Percentiles rank a stretch among this genome's conserved stretches.
Evolutionary conservation across 2,888 invertebrate genomes (phyloP).

Genomic region (Flexamia atlantica): DNA sequence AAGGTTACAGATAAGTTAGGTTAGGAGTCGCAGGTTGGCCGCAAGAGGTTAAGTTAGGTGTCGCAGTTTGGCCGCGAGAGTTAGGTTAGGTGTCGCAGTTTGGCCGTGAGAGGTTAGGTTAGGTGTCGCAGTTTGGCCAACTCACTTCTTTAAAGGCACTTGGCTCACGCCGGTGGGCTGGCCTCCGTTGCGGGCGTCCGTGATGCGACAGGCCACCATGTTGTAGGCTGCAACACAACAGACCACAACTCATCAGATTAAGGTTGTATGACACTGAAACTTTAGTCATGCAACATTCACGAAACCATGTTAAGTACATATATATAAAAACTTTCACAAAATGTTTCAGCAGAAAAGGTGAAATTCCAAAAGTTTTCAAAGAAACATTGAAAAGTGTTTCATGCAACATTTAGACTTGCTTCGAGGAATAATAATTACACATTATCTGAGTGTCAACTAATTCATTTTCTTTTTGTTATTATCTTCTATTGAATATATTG

Average conservation of each 20-base stretch:
- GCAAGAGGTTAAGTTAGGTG: not conserved
- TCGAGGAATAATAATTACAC: too few relatives aligned
- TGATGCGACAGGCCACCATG: conserved; percentile 98
- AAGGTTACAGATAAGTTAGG: not conserved
- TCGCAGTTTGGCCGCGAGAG: conserved; percentile 51
- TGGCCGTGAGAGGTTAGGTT: conserved; percentile 56
- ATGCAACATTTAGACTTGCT: too few relatives aligned
- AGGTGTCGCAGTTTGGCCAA: conserved; percentile 71
- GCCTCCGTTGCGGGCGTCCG: conserved; percentile 93
- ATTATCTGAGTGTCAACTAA: too few relatives aligned
- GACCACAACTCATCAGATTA: not conserved
- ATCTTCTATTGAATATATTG: too few relatives aligned
- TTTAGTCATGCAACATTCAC: too few relatives aligned
- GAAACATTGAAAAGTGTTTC: too few relatives aligned
- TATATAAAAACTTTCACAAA: too few relatives aligned
- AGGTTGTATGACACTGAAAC: too few relatives aligned
- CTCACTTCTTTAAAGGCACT: conserved; percentile 99
- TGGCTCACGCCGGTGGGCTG: conserved; percentile 91
- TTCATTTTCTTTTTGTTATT: too few relatives aligned
- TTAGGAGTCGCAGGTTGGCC: not conserved
- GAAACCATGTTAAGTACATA: too few relatives aligned
- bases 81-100: not conserved
- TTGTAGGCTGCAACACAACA: conserved; percentile 92
- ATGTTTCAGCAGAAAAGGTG: too few relatives aligned
- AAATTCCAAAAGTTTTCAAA: too few relatives aligned